A percentile compares a stretch with the other conserved stretches of the same genome.
Conservation (phyloP, 1,140 invertebrate species). For the Choristoneura fumiferana region DNA sequence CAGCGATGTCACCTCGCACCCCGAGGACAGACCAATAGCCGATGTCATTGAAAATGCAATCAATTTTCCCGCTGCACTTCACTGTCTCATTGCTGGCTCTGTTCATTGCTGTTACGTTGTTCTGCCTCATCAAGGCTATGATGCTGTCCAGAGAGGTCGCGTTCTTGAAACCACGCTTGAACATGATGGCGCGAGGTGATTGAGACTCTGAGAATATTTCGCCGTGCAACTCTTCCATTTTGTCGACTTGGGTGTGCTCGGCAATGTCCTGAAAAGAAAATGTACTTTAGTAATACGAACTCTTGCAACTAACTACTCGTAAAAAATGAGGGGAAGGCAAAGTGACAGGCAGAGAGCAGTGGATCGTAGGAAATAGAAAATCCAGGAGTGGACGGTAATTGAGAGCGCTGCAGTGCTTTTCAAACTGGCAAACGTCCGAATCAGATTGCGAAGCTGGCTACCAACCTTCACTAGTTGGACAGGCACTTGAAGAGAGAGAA, state of each 20-base stretch:
- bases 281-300: no score
- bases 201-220: slow-evolving; percentile 62
- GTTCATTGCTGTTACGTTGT: slow-evolving; percentile 52
- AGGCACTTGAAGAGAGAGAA: no score
- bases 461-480: no score
- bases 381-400: no score
- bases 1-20: slow-evolving; percentile 61
- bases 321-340: no score
- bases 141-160: slow-evolving; percentile 64
- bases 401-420: no score
- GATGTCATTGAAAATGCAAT: slow-evolving; percentile 46
- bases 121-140: slow-evolving; percentile 64
- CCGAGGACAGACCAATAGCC: slow-evolving; percentile 60
- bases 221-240: slow-evolving; percentile 65
- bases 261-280: slow-evolving; percentile 62
- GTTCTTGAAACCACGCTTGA: slow-evolving; percentile 64
- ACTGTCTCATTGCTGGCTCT: slow-evolving; percentile 38
- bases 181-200: slow-evolving; percentile 61
- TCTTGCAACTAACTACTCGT: no score
- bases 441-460: no score
- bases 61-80: slow-evolving; percentile 40
- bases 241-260: slow-evolving; percentile 56
- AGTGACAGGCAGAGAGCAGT: no score
- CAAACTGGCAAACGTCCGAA: no score
- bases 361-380: no score